Percentiles rank a stretch among this genome's conserved stretches.
phyloP scores from a whole-genome alignment of 1,140 invertebrate species.

The Drosophila lowei region DNA sequence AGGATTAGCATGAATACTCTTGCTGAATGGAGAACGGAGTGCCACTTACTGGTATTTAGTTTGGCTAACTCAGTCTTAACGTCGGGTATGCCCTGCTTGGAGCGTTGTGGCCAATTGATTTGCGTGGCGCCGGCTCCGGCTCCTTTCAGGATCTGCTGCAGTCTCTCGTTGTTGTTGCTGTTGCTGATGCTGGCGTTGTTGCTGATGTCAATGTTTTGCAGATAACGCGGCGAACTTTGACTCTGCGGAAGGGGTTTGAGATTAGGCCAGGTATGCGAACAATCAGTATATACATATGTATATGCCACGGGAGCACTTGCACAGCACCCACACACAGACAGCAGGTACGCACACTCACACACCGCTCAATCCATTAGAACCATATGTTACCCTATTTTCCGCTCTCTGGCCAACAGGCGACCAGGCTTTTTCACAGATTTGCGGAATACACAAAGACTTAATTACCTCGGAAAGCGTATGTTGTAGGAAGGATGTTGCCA shows the following conservation, averaged over 20 bases:
- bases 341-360: conserved; percentile 4
- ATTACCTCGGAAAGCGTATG: conserved; percentile 33
- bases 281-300: conserved; percentile 1
- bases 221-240: conserved; percentile 62
- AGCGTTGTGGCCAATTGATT: conserved; percentile 59
- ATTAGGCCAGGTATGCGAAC: conserved; percentile 45
- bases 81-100: conserved; percentile 50
- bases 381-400: conserved; percentile 45
- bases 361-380: conserved; percentile 23
- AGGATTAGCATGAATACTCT: not conserved
- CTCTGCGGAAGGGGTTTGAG: conserved; percentile 33
- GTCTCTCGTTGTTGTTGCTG: conserved; percentile 48
- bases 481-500: conserved; percentile 7
- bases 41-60: conserved; percentile 70
- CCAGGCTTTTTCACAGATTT: not conserved
- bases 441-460: not conserved
- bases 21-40: not conserved
- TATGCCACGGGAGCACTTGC: conserved; percentile 36
- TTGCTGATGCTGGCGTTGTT: conserved; percentile 21
- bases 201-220: conserved; percentile 41
- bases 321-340: conserved; percentile 3
- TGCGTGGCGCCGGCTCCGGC: conserved; percentile 41
- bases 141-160: conserved; percentile 77
- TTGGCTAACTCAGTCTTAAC: conserved; percentile 74
- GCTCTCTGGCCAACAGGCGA: not conserved